Evolutionary conservation across 1,140 invertebrate genomes (phyloP).

Genomic region (Sycophila sp.): DNA sequence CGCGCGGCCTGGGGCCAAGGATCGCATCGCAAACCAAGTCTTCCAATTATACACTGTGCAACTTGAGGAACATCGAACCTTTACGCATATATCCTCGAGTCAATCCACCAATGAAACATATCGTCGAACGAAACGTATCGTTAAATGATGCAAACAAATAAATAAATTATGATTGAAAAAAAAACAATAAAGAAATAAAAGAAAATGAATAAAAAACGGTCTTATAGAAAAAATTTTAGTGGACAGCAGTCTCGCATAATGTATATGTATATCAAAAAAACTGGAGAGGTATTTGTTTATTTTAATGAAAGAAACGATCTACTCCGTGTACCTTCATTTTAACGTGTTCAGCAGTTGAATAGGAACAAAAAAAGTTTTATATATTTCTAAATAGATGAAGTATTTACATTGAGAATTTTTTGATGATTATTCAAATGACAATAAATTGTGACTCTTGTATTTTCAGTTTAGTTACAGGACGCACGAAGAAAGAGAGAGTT

Average conservation of each 20-base stretch:
- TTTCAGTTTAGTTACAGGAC: too few relatives aligned
- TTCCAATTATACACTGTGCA: constrained; percentile 28
- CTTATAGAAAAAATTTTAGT: too few relatives aligned
- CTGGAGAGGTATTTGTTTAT: too few relatives aligned
- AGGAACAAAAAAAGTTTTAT: not conserved
- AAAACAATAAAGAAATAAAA: constrained; percentile 10
- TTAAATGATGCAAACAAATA: constrained; percentile 21
- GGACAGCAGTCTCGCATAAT: too few relatives aligned
- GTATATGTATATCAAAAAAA: too few relatives aligned
- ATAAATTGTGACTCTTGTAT: too few relatives aligned
- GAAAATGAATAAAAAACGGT: not conserved
- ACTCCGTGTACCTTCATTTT: too few relatives aligned
- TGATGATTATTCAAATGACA: too few relatives aligned
- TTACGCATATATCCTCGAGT: constrained; percentile 34
- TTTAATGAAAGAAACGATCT: too few relatives aligned
- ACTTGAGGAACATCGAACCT: constrained; percentile 35
- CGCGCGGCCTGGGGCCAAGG: not conserved
- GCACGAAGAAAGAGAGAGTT: not conserved
- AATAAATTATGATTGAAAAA: constrained; percentile 13
- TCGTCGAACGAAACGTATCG: not conserved
- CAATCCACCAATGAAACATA: constrained; percentile 33
- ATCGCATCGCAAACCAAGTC: constrained; percentile 19
- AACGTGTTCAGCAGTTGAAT: too few relatives aligned
- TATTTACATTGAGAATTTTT: too few relatives aligned
- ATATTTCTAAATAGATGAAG: too few relatives aligned